Base-by-base conservation (phyloP, 2,888 invertebrate species). In the Malachius bipustulatus region DNA sequence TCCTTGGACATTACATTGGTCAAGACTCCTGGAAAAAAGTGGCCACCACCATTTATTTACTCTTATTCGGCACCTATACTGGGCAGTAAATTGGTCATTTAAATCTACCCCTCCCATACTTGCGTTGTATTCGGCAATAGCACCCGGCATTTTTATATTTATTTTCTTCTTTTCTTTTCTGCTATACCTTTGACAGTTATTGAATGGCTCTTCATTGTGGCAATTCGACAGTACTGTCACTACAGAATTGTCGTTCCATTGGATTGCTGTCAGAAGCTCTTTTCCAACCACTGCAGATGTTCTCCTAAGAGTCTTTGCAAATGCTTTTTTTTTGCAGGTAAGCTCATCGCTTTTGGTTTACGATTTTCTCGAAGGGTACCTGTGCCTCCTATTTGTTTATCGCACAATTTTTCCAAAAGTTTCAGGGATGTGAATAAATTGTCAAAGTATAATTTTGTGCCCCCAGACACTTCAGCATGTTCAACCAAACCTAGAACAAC, bases 401-500 rank as follows among this genome's bases (percentile, higher is more conserved):
- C 6, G n/a, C 24, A 19, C n/a, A 19, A 19, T 19, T 19, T 8
- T 19, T n/a, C n/a, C n/a, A 37, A 29, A 16, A 37, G 15, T 10
- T 13, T 13, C 6, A 35, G 31, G 14, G 38, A 38, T 4, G 31
- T 35, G 26, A 35, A 35, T 38, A 38, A 24, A 35, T 38, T 38
- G 19, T 38, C 38, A 26, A 30, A 38, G 26, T 38, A 38, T 3
- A 38, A 16, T 19, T 24, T 16, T 19, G 30, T 15, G 4, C 38
- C 38, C 14, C 24, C 30, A 11, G 30, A 9, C 8, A 38, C 13
- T 19, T 24, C 15, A 15, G 19, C 29, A 30, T 38, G 34, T n/a
- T 38, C 38, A 14, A 34, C 34, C 9, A 29, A 14, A 11, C 37
- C 37, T 14, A 37, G 4, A 8, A 34, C 34, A 4, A 37, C 37